Evolutionary conservation across 2,113 vertebrate genomes (phyloP).

Genomic region (Nothobranchius furzeri): DNA sequence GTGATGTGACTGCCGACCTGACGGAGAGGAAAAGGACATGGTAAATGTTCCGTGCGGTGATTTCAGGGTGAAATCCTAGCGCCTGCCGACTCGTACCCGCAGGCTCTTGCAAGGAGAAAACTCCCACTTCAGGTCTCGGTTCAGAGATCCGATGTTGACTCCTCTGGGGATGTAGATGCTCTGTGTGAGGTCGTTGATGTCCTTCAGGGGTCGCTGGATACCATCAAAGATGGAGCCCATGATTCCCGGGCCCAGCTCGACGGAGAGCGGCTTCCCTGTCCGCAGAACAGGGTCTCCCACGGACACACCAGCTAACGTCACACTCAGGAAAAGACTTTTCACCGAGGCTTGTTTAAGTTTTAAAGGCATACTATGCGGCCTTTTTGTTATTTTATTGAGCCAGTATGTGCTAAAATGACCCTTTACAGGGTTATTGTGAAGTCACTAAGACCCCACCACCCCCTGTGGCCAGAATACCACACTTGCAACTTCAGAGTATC

Average conservation of each 20-base stretch:
- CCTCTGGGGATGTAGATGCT: slow-evolving; percentile 98
- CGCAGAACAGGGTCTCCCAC: slow-evolving; percentile 97
- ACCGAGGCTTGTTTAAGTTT: too few relatives aligned
- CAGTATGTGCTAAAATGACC: too few relatives aligned
- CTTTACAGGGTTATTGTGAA: too few relatives aligned
- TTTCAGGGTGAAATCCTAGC: background rate
- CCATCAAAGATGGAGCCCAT: slow-evolving; percentile 99
- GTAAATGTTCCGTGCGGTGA: background rate
- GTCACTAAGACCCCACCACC: too few relatives aligned
- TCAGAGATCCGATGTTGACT: slow-evolving; percentile 93
- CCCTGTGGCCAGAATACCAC: too few relatives aligned
- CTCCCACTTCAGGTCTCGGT: slow-evolving; percentile 93
- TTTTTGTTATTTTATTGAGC: too few relatives aligned
- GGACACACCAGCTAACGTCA: slow-evolving; percentile 88
- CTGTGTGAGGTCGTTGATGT: slow-evolving; percentile 91
- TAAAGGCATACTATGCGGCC: too few relatives aligned
- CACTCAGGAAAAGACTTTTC: slow-evolving; percentile 82
- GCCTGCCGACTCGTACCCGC: slow-evolving; percentile 78
- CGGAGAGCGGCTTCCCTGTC: slow-evolving; percentile 95
- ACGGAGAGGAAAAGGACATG: background rate
- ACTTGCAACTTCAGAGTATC: too few relatives aligned
- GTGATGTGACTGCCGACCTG: slow-evolving; percentile 97
- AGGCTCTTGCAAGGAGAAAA: slow-evolving; percentile 89
- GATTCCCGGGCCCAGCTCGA: slow-evolving; percentile 95
- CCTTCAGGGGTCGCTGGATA: slow-evolving; percentile 93